Percentiles rank a stretch among this genome's conserved stretches.
These are phyloP conservation scores for Odontophorus gujanensis DNA, from an alignment of 2,113 vertebrate genomes.

Conservation along the genomic window DNA sequence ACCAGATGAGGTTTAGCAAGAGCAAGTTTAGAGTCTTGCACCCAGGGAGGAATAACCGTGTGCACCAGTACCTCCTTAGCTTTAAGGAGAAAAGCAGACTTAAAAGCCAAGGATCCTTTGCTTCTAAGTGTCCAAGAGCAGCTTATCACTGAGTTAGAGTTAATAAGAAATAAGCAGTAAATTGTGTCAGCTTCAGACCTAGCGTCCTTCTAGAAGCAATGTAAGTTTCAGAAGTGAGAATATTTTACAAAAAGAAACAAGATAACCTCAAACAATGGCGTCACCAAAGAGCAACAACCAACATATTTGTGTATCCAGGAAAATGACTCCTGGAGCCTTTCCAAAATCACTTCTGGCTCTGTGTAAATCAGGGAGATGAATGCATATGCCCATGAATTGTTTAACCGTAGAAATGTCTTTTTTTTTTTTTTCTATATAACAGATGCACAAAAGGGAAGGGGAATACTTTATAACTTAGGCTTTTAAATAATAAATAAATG, in stretches of 20 bases:
- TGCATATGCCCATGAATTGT: constrained; percentile 16
- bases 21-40: too few species aligned
- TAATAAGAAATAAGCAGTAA: neutral
- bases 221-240: neutral
- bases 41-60: too few species aligned
- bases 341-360: neutral
- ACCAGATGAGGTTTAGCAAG: too few species aligned
- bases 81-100: too few species aligned
- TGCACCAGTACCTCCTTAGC: too few species aligned
- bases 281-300: neutral
- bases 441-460: constrained; percentile 30
- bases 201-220: neutral
- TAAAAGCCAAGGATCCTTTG: too few species aligned
- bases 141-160: neutral
- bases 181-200: neutral
- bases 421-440: constrained; percentile 12
- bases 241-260: neutral
- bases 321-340: neutral
- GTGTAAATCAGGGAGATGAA: neutral
- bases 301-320: neutral
- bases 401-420: constrained; percentile 33
- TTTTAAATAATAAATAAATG: constrained; percentile 69
- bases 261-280: neutral
- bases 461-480: constrained; percentile 58
- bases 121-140: too few species aligned